Evolutionary conservation across 2,113 vertebrate species (phyloP).

Genomic region (Oenanthe oenanthe): DNA sequence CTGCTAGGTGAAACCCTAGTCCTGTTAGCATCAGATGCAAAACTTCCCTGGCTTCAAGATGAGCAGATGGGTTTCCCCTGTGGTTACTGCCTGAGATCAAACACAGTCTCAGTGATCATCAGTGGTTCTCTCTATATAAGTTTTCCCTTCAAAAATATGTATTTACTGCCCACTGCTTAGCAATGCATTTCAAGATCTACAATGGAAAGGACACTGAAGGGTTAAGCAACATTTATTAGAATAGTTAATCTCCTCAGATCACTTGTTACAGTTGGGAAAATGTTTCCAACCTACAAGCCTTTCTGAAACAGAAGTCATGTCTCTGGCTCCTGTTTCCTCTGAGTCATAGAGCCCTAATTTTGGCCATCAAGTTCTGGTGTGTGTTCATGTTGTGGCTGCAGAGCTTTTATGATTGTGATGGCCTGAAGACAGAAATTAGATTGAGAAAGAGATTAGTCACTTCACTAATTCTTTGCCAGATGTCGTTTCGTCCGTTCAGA

Average conservation of each 20-base stretch:
- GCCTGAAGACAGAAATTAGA: not conserved
- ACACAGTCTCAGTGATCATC: not conserved
- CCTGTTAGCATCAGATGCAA: accelerated
- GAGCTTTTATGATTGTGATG: not conserved
- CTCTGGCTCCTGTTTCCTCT: not conserved
- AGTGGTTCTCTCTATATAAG: not conserved
- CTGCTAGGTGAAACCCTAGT: not conserved
- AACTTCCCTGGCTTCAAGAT: not conserved
- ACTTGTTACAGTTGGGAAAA: not conserved
- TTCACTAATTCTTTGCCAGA: not conserved
- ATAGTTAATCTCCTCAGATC: not conserved
- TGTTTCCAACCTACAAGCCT: not conserved
- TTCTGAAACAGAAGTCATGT: not conserved
- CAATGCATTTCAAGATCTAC: not conserved
- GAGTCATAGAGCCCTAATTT: not conserved
- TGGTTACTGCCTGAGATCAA: not conserved
- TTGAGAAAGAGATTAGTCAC: not conserved
- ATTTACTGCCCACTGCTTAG: not conserved
- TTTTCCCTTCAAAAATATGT: not conserved
- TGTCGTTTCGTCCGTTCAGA: not conserved
- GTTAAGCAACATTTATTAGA: not conserved
- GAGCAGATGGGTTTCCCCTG: not conserved
- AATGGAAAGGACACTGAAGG: not conserved
- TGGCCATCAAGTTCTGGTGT: not conserved
- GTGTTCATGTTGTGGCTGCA: not conserved